These are phyloP conservation scores for Brachyptera putata DNA, from an alignment of 2,888 invertebrate genomes.

Conservation along the genomic window DNA sequence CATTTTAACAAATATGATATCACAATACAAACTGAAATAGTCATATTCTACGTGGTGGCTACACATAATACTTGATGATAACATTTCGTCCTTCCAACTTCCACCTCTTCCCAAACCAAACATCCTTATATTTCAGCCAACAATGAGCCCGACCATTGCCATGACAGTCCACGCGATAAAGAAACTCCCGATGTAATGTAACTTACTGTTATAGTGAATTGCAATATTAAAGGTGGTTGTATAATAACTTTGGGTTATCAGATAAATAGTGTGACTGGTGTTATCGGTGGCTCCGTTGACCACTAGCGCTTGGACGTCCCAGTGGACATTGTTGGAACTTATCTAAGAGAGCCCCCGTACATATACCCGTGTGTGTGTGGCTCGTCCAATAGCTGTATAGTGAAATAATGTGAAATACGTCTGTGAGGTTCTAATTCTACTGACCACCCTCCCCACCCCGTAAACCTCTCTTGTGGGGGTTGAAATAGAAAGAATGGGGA, in stretches of 20 bases:
- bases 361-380: too few species aligned
- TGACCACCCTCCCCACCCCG: background rate
- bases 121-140: too few species aligned
- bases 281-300: conserved; percentile 19
- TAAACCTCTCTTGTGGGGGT: conserved; percentile 26
- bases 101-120: too few species aligned
- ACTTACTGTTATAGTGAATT: conserved; percentile 19
- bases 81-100: too few species aligned
- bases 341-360: conserved; percentile 21
- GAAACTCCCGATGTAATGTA: conserved; percentile 3
- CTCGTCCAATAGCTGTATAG: conserved; percentile 26
- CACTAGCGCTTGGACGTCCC: conserved; percentile 24
- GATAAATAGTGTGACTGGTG: conserved; percentile 18
- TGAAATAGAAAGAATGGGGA: conserved; percentile 30
- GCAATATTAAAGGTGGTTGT: conserved; percentile 23
- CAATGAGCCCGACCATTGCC: too few species aligned
- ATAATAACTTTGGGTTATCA: conserved; percentile 19
- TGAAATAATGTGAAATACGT: conserved; percentile 31
- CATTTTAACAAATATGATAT: too few species aligned
- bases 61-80: too few species aligned
- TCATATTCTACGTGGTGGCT: too few species aligned
- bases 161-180: too few species aligned
- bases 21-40: too few species aligned
- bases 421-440: conserved; percentile 25
- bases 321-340: conserved; percentile 23